Conservation (phyloP, 2,113 vertebrate genomes). For the Laticauda colubrina region DNA sequence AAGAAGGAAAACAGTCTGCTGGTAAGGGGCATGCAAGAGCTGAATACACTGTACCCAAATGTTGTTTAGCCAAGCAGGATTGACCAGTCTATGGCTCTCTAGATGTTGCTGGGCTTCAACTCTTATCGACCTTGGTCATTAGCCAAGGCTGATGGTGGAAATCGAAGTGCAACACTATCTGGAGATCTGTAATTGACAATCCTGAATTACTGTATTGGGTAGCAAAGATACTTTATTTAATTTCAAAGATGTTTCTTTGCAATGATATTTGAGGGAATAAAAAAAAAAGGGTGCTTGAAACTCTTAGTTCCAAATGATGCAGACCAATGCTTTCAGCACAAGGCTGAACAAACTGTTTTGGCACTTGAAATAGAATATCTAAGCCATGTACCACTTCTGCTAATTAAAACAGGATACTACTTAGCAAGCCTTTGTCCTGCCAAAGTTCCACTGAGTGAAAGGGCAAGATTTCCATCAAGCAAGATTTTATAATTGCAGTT, state of each 20-base stretch:
- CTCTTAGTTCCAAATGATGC: background rate
- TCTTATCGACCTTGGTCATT: background rate
- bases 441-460: background rate
- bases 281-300: background rate
- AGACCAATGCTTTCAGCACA: background rate
- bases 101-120: background rate
- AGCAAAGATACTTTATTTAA: background rate
- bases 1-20: conserved; percentile 90
- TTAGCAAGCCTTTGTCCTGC: background rate
- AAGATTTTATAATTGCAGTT: background rate
- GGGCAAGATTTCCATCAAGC: background rate
- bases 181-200: background rate
- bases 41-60: background rate
- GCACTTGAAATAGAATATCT: background rate
- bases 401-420: background rate
- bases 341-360: background rate
- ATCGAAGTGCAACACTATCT: background rate
- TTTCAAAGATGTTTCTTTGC: background rate
- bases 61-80: background rate
- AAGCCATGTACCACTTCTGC: background rate
- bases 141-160: background rate
- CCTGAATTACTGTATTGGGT: background rate
- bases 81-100: background rate
- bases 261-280: background rate
- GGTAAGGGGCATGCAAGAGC: conserved; percentile 70